These are phyloP conservation scores for Petrocephalus schoutedeni DNA, from an alignment of 2,797 vertebrate genomes.

Conservation along the genomic window DNA sequence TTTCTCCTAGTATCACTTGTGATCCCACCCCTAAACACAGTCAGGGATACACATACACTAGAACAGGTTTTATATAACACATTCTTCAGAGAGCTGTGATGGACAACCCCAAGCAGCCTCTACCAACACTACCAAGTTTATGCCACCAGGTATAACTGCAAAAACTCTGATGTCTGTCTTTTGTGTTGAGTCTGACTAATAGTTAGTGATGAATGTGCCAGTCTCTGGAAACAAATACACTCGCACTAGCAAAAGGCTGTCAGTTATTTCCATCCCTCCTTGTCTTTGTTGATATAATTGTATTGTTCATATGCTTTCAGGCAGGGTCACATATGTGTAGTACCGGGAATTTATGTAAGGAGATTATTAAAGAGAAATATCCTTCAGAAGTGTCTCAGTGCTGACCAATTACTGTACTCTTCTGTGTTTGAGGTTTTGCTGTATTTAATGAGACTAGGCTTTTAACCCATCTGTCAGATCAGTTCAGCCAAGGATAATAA, in stretches of 20 bases:
- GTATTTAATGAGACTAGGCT: neutral
- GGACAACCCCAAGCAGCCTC: neutral
- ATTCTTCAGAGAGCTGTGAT: neutral
- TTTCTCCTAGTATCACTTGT: neutral
- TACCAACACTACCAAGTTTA: neutral
- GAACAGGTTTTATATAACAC: neutral
- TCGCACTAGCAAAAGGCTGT: neutral
- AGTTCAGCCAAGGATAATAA: neutral
- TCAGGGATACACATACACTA: neutral
- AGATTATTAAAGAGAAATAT: constrained; percentile 5
- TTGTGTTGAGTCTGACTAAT: neutral
- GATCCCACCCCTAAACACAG: neutral
- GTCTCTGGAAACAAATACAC: neutral
- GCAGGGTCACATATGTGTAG: neutral
- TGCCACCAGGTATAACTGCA: neutral
- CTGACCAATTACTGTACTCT: neutral
- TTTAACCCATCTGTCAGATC: neutral
- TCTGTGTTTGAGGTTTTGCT: neutral
- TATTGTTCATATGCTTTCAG: neutral
- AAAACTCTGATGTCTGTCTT: neutral
- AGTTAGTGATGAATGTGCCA: neutral
- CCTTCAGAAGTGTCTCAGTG: neutral
- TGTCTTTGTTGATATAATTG: neutral
- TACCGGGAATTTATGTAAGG: neutral
- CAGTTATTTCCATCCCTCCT: neutral